Evolutionary conservation across 1,140 invertebrate genomes (phyloP).

Genomic region (Diabrotica virgifera): DNA sequence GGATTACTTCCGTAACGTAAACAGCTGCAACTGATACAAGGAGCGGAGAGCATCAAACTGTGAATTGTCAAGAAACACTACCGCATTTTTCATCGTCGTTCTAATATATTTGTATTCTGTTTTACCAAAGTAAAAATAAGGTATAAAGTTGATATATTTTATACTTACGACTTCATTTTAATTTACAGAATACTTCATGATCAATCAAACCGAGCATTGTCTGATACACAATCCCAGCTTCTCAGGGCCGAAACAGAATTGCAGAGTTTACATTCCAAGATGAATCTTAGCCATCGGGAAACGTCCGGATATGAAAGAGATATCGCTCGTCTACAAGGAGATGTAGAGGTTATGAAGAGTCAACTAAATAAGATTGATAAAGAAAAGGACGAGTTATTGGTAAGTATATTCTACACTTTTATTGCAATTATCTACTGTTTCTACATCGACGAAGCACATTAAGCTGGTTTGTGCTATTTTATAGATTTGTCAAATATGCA

Average conservation of each 20-base stretch:
- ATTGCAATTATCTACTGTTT: background rate
- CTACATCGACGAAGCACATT: too few species aligned
- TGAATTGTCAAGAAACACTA: too few species aligned
- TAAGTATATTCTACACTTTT: slow-evolving; percentile 25
- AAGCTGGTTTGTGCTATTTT: too few species aligned
- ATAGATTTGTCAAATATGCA: too few species aligned
- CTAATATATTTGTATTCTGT: too few species aligned
- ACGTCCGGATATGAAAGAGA: slow-evolving; percentile 27
- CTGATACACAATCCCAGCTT: slow-evolving; percentile 43
- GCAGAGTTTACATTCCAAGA: slow-evolving; percentile 33
- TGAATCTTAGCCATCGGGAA: slow-evolving; percentile 25
- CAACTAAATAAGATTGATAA: slow-evolving; percentile 43
- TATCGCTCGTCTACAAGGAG: slow-evolving; percentile 34
- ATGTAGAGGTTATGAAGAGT: slow-evolving; percentile 39
- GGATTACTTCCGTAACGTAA: too few species aligned
- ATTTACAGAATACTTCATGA: slow-evolving; percentile 44
- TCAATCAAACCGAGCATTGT: slow-evolving; percentile 44
- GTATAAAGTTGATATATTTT: too few species aligned
- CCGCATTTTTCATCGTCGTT: too few species aligned
- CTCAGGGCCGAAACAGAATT: slow-evolving; percentile 40
- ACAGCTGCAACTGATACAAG: too few species aligned
- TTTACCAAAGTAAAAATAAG: too few species aligned
- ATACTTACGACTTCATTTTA: background rate
- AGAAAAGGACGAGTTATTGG: slow-evolving; percentile 47
- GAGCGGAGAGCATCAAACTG: too few species aligned